Evolutionary conservation across 2,797 vertebrate genomes (phyloP).

Genomic region (Pygocentrus nattereri): DNA sequence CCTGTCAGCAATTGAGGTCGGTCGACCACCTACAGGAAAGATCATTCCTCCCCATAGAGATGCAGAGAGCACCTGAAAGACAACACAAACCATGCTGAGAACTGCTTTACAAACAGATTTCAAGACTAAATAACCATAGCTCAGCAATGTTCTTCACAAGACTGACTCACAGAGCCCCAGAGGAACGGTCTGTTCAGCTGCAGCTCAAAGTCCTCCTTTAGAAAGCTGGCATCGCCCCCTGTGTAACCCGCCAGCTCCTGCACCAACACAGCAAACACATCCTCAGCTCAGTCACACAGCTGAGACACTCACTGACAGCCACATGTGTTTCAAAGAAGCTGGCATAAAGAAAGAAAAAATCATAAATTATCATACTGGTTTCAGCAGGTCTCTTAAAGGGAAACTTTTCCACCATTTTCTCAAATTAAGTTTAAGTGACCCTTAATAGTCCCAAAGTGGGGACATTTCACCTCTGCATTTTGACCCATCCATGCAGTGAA

Average conservation of each 20-base stretch:
- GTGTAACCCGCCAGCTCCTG: conserved; percentile 95
- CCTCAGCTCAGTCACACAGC: not conserved
- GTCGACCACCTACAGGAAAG: conserved; percentile 84
- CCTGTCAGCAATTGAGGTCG: conserved; percentile 93
- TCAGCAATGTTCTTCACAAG: not conserved
- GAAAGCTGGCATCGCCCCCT: conserved; percentile 90
- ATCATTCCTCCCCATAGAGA: conserved; percentile 94
- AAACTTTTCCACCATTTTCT: no score
- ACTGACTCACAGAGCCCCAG: conserved; percentile 86
- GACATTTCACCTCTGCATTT: no score
- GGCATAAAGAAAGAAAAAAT: not conserved
- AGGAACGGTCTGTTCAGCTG: conserved; percentile 88
- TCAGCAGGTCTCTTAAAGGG: no score
- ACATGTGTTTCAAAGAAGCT: not conserved
- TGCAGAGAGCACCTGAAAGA: conserved; percentile 86
- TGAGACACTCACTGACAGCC: not conserved
- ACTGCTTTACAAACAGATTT: not conserved
- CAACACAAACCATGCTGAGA: not conserved
- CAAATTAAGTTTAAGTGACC: no score
- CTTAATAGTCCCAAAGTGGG: no score
- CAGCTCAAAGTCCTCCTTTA: conserved; percentile 95
- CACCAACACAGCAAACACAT: conserved; percentile 40
- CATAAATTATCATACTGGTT: no score
- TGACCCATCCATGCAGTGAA: no score
- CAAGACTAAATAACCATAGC: not conserved